Evolutionary conservation across 2,888 invertebrate genomes (phyloP).

Genomic region (Theristus sp.): DNA sequence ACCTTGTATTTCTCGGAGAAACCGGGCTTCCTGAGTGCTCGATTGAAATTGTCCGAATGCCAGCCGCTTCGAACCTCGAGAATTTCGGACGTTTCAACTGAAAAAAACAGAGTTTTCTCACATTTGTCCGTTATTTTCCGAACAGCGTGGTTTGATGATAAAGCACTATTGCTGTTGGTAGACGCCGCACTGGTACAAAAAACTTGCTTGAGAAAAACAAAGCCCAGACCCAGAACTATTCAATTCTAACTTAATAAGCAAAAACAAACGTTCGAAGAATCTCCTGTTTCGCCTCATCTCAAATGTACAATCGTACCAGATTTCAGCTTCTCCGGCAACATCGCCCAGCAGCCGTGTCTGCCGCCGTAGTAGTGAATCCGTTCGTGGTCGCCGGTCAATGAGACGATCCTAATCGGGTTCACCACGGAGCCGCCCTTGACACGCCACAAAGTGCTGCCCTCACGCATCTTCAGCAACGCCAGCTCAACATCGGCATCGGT

Average conservation of each 20-base stretch:
- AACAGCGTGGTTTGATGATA: too few species aligned
- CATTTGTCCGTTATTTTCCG: background rate
- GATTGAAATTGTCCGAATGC: conserved; percentile 22
- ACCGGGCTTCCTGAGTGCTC: conserved; percentile 15
- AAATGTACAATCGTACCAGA: background rate
- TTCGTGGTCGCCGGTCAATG: background rate
- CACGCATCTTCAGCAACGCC: too few species aligned
- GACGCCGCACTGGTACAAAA: too few species aligned
- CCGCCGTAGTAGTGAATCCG: background rate
- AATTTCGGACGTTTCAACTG: conserved; percentile 21
- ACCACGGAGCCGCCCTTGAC: background rate
- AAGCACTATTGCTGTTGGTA: too few species aligned
- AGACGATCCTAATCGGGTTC: background rate
- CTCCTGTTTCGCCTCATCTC: too few species aligned
- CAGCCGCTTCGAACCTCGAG: conserved; percentile 27
- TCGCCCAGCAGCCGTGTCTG: background rate
- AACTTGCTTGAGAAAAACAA: too few species aligned
- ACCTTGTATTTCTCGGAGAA: conserved; percentile 10
- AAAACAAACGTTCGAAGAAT: too few species aligned
- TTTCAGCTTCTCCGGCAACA: background rate
- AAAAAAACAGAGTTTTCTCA: conserved; percentile 7
- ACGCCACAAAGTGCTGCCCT: background rate
- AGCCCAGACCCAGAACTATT: too few species aligned
- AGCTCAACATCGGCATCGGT: too few species aligned
- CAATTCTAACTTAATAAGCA: too few species aligned